These are phyloP conservation scores for Hylomyscus alleni DNA, from an alignment of 2,797 vertebrate species.

Conservation along the genomic window DNA sequence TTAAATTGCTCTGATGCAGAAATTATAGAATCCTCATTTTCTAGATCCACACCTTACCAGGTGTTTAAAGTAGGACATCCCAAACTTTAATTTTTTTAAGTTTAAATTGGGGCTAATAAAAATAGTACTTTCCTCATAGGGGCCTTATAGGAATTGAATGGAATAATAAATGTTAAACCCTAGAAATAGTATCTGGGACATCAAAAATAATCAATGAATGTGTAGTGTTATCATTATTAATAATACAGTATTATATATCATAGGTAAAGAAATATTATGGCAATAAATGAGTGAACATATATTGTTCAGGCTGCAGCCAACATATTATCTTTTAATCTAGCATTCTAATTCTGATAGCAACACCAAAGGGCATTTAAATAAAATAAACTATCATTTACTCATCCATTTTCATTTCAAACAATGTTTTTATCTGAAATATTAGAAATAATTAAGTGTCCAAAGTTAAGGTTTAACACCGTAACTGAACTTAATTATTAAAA, in stretches of 20 bases:
- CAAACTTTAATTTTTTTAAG: slow-evolving; percentile 75
- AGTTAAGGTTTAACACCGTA: background rate
- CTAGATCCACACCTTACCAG: background rate
- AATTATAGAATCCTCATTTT: slow-evolving; percentile 44
- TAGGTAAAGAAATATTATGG: slow-evolving; percentile 43
- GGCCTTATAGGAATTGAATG: slow-evolving; percentile 68
- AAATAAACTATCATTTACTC: background rate
- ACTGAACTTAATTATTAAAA: slow-evolving; percentile 9
- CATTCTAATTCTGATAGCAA: slow-evolving; percentile 19
- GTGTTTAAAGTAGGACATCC: slow-evolving; percentile 71
- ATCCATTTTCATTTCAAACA: background rate
- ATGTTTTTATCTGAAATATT: slow-evolving; percentile 33
- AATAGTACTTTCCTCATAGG: slow-evolving; percentile 69
- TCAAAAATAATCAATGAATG: slow-evolving; percentile 73
- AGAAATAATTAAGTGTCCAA: background rate
- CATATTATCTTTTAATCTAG: background rate
- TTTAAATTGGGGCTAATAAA: slow-evolving; percentile 76
- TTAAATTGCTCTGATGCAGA: slow-evolving; percentile 7
- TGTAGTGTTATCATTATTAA: slow-evolving; percentile 51
- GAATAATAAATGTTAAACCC: slow-evolving; percentile 58
- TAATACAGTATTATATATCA: slow-evolving; percentile 49
- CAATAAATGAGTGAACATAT: slow-evolving; percentile 1
- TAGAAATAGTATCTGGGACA: slow-evolving; percentile 70
- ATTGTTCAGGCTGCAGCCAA: background rate
- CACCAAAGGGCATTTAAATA: background rate